Conservation (phyloP, 2,797 vertebrate genomes). For the Melanogrammus aeglefinus region DNA sequence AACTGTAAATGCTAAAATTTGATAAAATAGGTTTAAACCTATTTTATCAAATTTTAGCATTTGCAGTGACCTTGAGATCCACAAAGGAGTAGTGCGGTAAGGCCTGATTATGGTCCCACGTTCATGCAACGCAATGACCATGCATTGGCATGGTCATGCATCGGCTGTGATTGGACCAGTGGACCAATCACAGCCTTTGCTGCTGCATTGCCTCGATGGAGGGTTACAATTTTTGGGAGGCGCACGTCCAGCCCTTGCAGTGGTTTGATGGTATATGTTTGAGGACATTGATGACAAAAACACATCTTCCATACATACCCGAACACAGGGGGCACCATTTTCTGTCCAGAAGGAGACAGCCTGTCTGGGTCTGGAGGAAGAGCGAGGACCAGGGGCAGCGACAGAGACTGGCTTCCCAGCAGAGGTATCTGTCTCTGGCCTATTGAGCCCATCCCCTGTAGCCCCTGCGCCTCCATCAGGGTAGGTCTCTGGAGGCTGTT, state of each 20-base stretch:
- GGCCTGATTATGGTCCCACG: background rate
- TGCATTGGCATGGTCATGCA: too few relatives aligned
- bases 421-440: slow-evolving; percentile 57
- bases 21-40: background rate
- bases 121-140: too few relatives aligned
- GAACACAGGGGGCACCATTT: slow-evolving; percentile 89
- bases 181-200: too few relatives aligned
- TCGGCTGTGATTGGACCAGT: too few relatives aligned
- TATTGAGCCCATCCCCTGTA: slow-evolving; percentile 33
- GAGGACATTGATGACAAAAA: background rate
- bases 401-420: slow-evolving; percentile 66
- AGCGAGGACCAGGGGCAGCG: slow-evolving; percentile 59
- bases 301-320: slow-evolving; percentile 63
- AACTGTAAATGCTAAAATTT: too few relatives aligned
- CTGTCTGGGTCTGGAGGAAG: slow-evolving; percentile 74
- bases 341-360: slow-evolving; percentile 83
- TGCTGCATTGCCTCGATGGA: too few relatives aligned
- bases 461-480: slow-evolving; percentile 73
- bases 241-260: too few relatives aligned
- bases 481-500: slow-evolving; percentile 82
- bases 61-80: background rate
- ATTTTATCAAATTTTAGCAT: background rate
- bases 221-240: too few relatives aligned
- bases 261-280: background rate
- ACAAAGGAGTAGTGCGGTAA: background rate